These are phyloP conservation scores for Rissa tridactyla DNA, from an alignment of 2,113 vertebrate genomes.

Conservation along the genomic window DNA sequence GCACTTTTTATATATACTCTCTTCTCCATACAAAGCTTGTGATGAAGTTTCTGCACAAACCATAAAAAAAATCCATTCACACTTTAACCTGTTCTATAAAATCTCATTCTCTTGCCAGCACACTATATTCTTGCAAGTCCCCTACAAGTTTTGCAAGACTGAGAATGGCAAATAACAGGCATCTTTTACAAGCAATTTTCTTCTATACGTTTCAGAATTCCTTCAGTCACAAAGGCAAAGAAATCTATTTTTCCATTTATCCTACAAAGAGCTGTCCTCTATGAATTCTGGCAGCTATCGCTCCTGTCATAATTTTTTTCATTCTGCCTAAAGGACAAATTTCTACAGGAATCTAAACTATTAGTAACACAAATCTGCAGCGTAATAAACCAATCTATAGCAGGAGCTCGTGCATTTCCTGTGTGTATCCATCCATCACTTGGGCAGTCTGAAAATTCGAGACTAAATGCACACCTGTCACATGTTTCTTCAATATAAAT, in stretches of 20 bases:
- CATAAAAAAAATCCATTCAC: not conserved
- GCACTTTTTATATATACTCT: not conserved
- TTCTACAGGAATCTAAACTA: not conserved
- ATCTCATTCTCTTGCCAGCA: not conserved
- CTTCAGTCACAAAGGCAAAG: not conserved
- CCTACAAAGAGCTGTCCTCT: not conserved
- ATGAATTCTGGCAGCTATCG: not conserved
- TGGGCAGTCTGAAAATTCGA: not conserved
- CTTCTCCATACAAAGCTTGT: not conserved
- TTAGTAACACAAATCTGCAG: not conserved
- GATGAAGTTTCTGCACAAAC: not conserved
- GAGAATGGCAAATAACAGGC: not conserved
- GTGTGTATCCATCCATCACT: not conserved
- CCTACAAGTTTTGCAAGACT: not conserved
- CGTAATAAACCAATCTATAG: not conserved
- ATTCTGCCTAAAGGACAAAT: not conserved
- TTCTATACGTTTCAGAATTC: not conserved
- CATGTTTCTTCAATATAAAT: not conserved
- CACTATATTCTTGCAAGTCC: not conserved
- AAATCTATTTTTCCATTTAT: not conserved
- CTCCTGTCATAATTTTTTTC: not conserved
- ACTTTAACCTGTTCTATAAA: not conserved
- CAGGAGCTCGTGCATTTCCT: not conserved
- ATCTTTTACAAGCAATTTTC: not conserved
- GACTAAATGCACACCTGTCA: not conserved